Evolutionary conservation across 2,113 vertebrate species (phyloP).

Genomic region (Sorex fumeus): DNA sequence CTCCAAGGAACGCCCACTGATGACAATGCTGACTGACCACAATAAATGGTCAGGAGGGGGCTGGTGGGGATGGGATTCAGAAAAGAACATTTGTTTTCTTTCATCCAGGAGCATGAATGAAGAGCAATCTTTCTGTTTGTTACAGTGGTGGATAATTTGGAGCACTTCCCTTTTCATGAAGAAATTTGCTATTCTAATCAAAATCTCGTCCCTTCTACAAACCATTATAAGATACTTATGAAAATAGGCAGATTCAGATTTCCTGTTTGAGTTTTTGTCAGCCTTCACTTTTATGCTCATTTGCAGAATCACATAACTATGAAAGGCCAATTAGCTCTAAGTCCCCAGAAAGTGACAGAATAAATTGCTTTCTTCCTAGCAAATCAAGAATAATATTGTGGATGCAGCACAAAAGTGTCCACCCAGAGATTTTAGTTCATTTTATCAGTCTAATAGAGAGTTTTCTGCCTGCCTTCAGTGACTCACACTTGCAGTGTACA

Average conservation of each 20-base stretch:
- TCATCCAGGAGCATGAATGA: conserved; percentile 66
- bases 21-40: not conserved
- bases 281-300: conserved; percentile 84
- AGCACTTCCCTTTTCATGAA: conserved; percentile 80
- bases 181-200: conserved; percentile 84
- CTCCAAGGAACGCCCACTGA: not conserved
- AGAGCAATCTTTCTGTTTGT: conserved; percentile 81
- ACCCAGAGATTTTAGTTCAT: conserved; percentile 71
- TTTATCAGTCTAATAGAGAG: conserved; percentile 78
- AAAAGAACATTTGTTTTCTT: conserved; percentile 48
- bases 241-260: conserved; percentile 84
- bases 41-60: not conserved
- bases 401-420: conserved; percentile 70
- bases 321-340: conserved; percentile 84
- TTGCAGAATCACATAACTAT: conserved; percentile 85
- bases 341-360: conserved; percentile 83
- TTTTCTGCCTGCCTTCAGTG: conserved; percentile 52
- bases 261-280: conserved; percentile 85
- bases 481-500: not conserved
- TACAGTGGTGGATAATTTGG: conserved; percentile 78
- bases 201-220: conserved; percentile 81
- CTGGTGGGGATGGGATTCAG: not conserved
- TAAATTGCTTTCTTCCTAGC: conserved; percentile 84
- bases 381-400: conserved; percentile 81
- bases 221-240: conserved; percentile 84